Conservation (phyloP, 2,797 vertebrate genomes). For the Oreochromis grahami region DNA sequence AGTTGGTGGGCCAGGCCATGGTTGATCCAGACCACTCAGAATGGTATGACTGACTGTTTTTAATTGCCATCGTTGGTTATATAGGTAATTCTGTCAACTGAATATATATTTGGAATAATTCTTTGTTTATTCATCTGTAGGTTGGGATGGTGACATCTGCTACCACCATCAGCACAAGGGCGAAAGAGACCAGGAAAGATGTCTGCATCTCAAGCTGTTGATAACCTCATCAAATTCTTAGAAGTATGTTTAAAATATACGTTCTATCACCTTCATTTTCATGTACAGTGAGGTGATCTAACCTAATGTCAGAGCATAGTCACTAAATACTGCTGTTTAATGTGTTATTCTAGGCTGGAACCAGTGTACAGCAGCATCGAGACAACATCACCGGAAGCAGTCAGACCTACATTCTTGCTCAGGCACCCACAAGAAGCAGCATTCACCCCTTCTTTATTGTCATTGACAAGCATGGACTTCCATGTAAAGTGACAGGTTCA, state of each 20-base stretch:
- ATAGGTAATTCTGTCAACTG: neutral
- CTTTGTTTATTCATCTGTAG: neutral
- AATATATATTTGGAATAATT: neutral
- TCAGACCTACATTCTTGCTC: constrained; percentile 16
- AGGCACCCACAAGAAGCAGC: neutral
- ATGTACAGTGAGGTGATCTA: neutral
- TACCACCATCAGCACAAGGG: neutral
- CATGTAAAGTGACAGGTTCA: neutral
- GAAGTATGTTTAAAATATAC: neutral
- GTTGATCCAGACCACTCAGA: too few relatives aligned
- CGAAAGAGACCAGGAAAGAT: neutral
- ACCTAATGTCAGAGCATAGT: neutral
- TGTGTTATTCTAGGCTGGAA: neutral
- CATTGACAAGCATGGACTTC: neutral
- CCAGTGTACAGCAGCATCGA: constrained; percentile 3
- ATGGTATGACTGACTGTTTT: too few relatives aligned
- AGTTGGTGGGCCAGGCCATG: too few relatives aligned
- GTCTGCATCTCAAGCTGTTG: neutral
- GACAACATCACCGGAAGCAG: neutral
- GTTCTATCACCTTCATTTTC: neutral
- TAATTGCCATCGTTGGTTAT: neutral
- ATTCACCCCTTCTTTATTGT: constrained; percentile 31
- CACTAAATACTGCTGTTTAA: neutral
- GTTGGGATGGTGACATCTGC: neutral
- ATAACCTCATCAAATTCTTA: neutral